phyloP scores from a whole-genome alignment of 64 coral and sea anemone genomes.

The Actinia tenebrosa region DNA sequence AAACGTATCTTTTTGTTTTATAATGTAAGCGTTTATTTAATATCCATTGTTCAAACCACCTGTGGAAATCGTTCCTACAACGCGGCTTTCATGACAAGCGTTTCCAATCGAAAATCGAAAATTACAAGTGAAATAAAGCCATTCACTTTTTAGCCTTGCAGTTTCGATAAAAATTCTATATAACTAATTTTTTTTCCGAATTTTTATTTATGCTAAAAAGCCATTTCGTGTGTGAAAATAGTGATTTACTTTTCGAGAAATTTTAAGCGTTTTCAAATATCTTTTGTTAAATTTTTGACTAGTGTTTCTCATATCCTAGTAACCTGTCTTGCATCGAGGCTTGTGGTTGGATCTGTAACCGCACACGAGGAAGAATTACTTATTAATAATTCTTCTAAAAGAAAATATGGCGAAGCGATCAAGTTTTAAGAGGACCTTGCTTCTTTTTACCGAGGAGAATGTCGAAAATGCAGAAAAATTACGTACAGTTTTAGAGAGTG shows the following conservation, averaged over 20 bases:
- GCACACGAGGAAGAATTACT: conserved; percentile 4
- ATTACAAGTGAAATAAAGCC: background rate
- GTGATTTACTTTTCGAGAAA: background rate
- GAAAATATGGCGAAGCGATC: conserved; percentile 48
- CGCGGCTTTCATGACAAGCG: background rate
- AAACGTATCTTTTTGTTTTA: background rate
- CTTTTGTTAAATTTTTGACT: background rate
- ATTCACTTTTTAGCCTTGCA: background rate
- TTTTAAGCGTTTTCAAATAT: background rate
- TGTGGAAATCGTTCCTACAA: background rate
- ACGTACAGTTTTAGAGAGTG: conserved; percentile 62
- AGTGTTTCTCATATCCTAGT: background rate
- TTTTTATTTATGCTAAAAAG: background rate
- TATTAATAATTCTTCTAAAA: conserved; percentile 6
- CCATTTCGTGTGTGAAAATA: background rate
- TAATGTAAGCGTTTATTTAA: background rate
- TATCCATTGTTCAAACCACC: background rate
- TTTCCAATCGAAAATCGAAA: background rate
- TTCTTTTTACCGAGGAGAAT: conserved; percentile 67
- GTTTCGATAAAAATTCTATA: background rate
- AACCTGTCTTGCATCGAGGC: background rate
- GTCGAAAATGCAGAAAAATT: conserved; percentile 49
- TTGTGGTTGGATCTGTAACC: background rate
- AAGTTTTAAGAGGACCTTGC: conserved; percentile 42
- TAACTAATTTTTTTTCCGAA: background rate